phyloP scores from a whole-genome alignment of 2,797 vertebrate species.

The Urophycis tenuis region DNA sequence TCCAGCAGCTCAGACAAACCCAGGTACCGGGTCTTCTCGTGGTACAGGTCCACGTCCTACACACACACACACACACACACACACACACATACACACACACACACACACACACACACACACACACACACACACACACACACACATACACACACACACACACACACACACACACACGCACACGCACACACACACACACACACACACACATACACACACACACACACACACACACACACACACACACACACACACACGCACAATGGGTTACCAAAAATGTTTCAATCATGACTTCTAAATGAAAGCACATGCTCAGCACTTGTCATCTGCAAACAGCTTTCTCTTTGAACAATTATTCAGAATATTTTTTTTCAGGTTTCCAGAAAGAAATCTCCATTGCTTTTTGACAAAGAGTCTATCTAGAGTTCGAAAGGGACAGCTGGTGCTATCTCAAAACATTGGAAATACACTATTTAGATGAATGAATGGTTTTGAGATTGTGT shows the following conservation, averaged over 20 bases:
- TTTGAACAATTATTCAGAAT: not conserved
- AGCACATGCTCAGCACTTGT: too few species aligned
- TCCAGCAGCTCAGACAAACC: constrained; percentile 92
- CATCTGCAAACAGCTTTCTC: not conserved
- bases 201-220: constrained; percentile 12
- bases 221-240: constrained; percentile 1
- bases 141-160: constrained; percentile 28
- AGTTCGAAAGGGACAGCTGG: too few species aligned
- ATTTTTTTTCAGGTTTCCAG: not conserved
- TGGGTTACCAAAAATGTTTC: not conserved
- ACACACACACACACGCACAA: not conserved
- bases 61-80: constrained; percentile 29
- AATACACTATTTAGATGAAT: not conserved
- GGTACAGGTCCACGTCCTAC: constrained; percentile 87
- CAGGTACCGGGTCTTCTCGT: constrained; percentile 89
- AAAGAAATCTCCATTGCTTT: not conserved
- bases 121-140: constrained; percentile 27
- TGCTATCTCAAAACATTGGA: too few species aligned
- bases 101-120: constrained; percentile 29
- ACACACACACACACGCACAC: constrained; percentile 26
- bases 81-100: constrained; percentile 27
- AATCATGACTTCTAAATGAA: too few species aligned
- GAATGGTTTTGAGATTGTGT: not conserved
- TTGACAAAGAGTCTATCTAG: not conserved
- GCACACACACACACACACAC: constrained; percentile 25